Conservation (phyloP, 2,888 invertebrate genomes). For the Pyralis farinalis region DNA sequence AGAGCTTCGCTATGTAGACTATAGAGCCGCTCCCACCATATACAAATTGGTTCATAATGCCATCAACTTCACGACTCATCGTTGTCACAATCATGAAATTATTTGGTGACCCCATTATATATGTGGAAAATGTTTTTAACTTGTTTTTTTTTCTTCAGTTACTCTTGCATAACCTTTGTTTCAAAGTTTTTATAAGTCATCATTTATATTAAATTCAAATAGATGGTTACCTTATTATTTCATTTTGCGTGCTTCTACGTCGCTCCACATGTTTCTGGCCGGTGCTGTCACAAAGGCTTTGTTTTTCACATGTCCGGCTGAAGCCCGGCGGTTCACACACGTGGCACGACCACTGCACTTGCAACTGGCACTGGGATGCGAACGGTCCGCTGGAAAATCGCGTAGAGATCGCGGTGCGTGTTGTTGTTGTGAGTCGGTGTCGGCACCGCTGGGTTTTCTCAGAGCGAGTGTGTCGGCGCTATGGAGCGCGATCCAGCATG, state of each 20-base stretch:
- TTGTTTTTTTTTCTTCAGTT: no score
- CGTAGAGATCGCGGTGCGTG: slow-evolving; percentile 39
- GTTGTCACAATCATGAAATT: slow-evolving; percentile 1
- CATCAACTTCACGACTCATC: slow-evolving; percentile 20
- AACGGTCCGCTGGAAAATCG: slow-evolving; percentile 26
- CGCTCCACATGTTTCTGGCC: slow-evolving; percentile 54
- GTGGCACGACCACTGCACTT: slow-evolving; percentile 49
- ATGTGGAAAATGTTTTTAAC: neutral
- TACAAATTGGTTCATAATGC: slow-evolving; percentile 27
- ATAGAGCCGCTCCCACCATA: slow-evolving; percentile 64
- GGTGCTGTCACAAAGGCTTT: slow-evolving; percentile 43
- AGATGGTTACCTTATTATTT: slow-evolving; percentile 69
- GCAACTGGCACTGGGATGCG: slow-evolving; percentile 37
- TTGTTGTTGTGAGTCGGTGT: slow-evolving; percentile 38
- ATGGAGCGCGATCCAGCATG: slow-evolving; percentile 35
- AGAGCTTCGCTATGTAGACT: slow-evolving; percentile 63
- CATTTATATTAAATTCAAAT: neutral
- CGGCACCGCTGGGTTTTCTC: slow-evolving; percentile 36
- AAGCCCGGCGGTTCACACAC: slow-evolving; percentile 28
- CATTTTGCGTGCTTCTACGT: slow-evolving; percentile 57
- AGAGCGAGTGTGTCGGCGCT: slow-evolving; percentile 39
- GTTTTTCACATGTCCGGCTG: slow-evolving; percentile 52
- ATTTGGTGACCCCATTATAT: neutral
- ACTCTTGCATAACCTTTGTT: no score
- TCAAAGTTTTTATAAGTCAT: no score